Evolutionary conservation across 1,140 invertebrate species (phyloP).

Genomic region (Zaprionus capensis): DNA sequence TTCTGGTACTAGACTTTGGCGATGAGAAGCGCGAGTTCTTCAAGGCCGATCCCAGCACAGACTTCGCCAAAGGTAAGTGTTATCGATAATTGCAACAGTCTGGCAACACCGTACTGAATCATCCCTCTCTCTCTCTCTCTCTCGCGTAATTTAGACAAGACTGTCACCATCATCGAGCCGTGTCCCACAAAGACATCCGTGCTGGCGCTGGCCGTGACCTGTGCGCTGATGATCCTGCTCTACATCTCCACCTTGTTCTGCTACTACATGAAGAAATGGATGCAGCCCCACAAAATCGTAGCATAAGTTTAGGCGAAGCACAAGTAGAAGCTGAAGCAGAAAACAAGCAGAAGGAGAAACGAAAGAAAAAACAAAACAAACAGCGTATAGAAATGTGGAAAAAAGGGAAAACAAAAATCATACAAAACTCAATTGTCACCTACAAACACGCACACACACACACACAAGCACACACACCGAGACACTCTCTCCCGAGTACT

Average conservation of each 20-base stretch:
- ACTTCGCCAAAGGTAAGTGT: slow-evolving; percentile 88
- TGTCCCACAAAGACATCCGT: slow-evolving; percentile 96
- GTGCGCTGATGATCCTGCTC: slow-evolving; percentile 94
- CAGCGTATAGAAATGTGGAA: slow-evolving; percentile 34
- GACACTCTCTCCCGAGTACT: slow-evolving; percentile 22
- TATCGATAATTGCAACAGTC: slow-evolving; percentile 10
- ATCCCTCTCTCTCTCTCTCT: background rate
- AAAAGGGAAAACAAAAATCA: slow-evolving; percentile 73
- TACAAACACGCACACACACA: slow-evolving; percentile 20
- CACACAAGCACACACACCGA: slow-evolving; percentile 29
- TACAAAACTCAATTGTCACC: slow-evolving; percentile 73
- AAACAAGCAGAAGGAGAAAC: slow-evolving; percentile 24
- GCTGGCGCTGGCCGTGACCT: slow-evolving; percentile 93
- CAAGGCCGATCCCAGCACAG: slow-evolving; percentile 90
- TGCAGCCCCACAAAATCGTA: slow-evolving; percentile 92
- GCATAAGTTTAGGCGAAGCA: slow-evolving; percentile 85
- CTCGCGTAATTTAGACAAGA: slow-evolving; percentile 88
- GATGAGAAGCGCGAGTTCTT: slow-evolving; percentile 94
- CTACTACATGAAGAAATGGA: slow-evolving; percentile 96
- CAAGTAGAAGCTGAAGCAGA: slow-evolving; percentile 21
- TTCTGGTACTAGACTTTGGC: slow-evolving; percentile 95
- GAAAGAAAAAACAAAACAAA: slow-evolving; percentile 6
- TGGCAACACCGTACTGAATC: slow-evolving; percentile 9
- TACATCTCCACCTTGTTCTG: slow-evolving; percentile 95
- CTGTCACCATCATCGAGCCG: slow-evolving; percentile 92